Conservation (phyloP, 2,888 invertebrate species). For the Acrobeloides nanus region DNA sequence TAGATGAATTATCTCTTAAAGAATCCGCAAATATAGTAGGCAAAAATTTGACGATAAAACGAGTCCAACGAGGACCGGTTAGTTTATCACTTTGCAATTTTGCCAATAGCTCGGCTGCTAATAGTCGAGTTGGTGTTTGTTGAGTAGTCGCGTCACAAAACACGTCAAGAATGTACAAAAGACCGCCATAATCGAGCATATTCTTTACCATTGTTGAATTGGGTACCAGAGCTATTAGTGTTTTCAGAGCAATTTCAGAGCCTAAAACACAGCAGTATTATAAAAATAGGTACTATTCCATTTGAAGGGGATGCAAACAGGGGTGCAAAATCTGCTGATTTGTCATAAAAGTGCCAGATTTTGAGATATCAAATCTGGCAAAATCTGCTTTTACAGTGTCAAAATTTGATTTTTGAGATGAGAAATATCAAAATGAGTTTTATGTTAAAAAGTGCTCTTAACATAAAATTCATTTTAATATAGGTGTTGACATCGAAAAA, state of each 20-base stretch:
- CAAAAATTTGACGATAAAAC: constrained; percentile 78
- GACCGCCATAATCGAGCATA: constrained; percentile 81
- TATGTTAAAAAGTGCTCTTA: too few species aligned
- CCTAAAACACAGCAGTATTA: too few species aligned
- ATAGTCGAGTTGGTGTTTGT: constrained; percentile 68
- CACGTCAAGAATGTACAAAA: constrained; percentile 83
- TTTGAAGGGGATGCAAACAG: too few species aligned
- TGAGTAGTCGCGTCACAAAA: constrained; percentile 67
- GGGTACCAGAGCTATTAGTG: constrained; percentile 78
- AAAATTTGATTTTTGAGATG: too few species aligned
- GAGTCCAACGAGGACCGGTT: constrained; percentile 84
- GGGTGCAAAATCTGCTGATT: too few species aligned
- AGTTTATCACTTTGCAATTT: constrained; percentile 84
- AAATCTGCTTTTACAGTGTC: too few species aligned
- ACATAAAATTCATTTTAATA: too few species aligned
- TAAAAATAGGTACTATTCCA: too few species aligned
- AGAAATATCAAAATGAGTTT: too few species aligned
- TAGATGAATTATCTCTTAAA: constrained; percentile 76
- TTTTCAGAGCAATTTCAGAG: constrained; percentile 61
- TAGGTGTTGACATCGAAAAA: too few species aligned
- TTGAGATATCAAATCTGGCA: too few species aligned
- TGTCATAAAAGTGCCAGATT: too few species aligned
- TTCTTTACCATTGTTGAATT: constrained; percentile 89
- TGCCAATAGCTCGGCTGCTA: constrained; percentile 81
- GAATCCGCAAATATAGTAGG: constrained; percentile 90